Conservation (phyloP, 2,888 invertebrate genomes). For the Omphaloscelis lunosa region DNA sequence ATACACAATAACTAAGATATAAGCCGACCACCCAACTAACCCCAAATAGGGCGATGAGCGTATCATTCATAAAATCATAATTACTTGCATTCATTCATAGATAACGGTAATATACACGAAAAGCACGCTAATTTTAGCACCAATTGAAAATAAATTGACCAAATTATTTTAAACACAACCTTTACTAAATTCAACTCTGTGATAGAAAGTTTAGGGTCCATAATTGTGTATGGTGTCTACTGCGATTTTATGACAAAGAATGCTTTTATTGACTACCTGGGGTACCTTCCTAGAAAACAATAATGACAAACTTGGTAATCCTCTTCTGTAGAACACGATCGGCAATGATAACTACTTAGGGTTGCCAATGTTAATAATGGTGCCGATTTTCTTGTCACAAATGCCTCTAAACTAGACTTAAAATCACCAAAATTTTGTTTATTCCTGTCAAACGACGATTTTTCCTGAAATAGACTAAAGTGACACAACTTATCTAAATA, state of each 20-base stretch:
- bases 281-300: conserved; percentile 87
- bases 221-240: conserved; percentile 54
- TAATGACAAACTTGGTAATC: conserved; percentile 87
- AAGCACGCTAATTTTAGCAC: conserved; percentile 76
- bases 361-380: conserved; percentile 74
- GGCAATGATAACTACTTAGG: conserved; percentile 85
- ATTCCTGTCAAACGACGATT: too few relatives aligned
- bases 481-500: too few relatives aligned
- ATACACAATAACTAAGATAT: conserved; percentile 24
- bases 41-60: conserved; percentile 47
- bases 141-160: conserved; percentile 73
- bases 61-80: conserved; percentile 76
- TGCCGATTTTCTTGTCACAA: too few relatives aligned
- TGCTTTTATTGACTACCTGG: conserved; percentile 83
- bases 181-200: conserved; percentile 57
- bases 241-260: conserved; percentile 78
- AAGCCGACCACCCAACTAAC: conserved; percentile 48
- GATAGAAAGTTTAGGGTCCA: conserved; percentile 27
- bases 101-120: conserved; percentile 76
- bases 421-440: too few relatives aligned
- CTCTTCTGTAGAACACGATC: conserved; percentile 87
- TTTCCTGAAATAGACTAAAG: too few relatives aligned
- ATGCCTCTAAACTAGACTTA: too few relatives aligned
- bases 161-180: conserved; percentile 45
- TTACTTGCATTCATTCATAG: conserved; percentile 76